Evolutionary conservation across 2,113 vertebrate species (phyloP).

Genomic region (Columba livia): DNA sequence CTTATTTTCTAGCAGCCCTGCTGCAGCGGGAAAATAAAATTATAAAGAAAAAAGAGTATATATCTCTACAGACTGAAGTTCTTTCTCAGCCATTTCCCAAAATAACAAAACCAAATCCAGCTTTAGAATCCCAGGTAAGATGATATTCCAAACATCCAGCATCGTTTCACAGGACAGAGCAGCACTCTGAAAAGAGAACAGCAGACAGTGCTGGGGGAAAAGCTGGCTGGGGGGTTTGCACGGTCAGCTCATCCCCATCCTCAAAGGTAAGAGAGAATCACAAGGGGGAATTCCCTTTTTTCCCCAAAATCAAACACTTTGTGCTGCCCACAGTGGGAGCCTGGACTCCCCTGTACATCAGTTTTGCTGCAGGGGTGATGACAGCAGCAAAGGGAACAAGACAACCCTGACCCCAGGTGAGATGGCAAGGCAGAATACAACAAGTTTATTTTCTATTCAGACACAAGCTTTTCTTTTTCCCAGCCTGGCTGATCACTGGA

Average conservation of each 20-base stretch:
- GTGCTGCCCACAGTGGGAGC: not conserved
- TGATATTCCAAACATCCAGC: not conserved
- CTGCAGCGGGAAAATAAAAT: not conserved
- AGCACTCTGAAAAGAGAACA: not conserved
- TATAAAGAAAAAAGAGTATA: no score
- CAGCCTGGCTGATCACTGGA: not conserved
- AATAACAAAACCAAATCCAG: not conserved
- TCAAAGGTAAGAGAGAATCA: not conserved
- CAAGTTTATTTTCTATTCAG: not conserved
- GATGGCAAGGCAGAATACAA: not conserved
- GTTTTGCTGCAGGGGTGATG: not conserved
- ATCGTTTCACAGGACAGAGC: not conserved
- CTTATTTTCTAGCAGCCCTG: not conserved
- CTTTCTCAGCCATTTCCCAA: not conserved
- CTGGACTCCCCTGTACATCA: not conserved
- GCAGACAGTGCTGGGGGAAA: not conserved
- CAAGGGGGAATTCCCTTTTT: no score
- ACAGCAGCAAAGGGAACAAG: not conserved
- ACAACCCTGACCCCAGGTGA: not conserved
- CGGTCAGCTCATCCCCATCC: not conserved
- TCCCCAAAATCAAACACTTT: not conserved
- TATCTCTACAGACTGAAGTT: not conserved
- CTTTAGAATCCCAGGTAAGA: not conserved
- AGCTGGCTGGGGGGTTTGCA: not conserved
- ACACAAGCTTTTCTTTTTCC: not conserved